Evolutionary conservation across 2,797 vertebrate species (phyloP), one percentile per base, ranked within the genome.

Genomic region (Periophthalmus magnuspinnatus): DNA sequence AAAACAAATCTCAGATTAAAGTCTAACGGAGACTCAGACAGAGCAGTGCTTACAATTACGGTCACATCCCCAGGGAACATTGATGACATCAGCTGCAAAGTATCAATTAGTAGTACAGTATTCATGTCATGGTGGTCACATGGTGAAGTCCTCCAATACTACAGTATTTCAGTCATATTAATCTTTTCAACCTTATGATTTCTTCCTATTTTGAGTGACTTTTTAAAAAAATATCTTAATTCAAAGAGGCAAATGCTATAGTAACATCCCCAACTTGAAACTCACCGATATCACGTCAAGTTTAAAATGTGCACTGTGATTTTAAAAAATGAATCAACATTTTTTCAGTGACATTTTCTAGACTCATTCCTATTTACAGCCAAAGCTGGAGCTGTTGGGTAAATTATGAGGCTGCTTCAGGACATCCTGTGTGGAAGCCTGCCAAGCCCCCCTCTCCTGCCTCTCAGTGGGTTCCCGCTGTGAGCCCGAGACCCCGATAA

Each of bases 381-480:
- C 24, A 48, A 50, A 64, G 14, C 24, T 24, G 11, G 62, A 7
- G 62, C 16, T 65, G 45, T 19, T 65, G 47, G 41, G 14, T 64
- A 48, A 64, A 47, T 64, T 32, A 64, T 48, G 60, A 50, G 63
- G 62, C 28, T 22, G 11, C 60, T 24, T 63, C 38, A 21, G 61
- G 38, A 63, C 60, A 61, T 61, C 17, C 28, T 24, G 17, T 55
- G 5, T 21, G 33, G 50, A 13, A 17, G 6, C 21, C 6, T 61
- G 5, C 22, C 66, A 58, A 0, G 28, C 60, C 48, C 28, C 34
- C n/a, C 10, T 48, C 14, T 50, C 75, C 69, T 74, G 75, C 56
- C 64, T 72, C 81, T 5, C 47, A 74, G 75, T 63, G 67, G 76
- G 63, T 71, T 2, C 81, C 81, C 79, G 71, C 71, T 63, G 82